phyloP scores from a whole-genome alignment of 2,113 vertebrate genomes.

The Pseudopodoces humilis region DNA sequence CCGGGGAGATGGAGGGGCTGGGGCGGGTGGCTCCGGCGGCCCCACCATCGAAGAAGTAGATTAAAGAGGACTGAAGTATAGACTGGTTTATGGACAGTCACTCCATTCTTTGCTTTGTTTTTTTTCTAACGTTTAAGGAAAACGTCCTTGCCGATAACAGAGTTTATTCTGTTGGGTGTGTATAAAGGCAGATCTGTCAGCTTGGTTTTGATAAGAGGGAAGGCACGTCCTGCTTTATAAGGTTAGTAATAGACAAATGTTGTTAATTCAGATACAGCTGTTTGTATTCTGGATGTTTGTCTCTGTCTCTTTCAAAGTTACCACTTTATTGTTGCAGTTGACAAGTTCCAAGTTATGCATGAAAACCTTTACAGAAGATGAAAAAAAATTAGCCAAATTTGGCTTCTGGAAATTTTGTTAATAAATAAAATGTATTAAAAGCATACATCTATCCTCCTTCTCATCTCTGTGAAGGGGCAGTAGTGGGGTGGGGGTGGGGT shows the following conservation, averaged over 20 bases:
- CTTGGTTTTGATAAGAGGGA: constrained; percentile 70
- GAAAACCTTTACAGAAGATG: background rate
- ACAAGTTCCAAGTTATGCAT: constrained; percentile 60
- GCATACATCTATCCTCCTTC: constrained; percentile 33
- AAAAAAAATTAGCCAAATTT: background rate
- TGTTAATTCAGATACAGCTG: constrained; percentile 59
- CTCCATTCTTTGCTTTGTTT: constrained; percentile 57
- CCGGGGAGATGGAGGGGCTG: constrained; percentile 73
- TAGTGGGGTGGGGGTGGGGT: accelerated
- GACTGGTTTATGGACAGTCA: constrained; percentile 65
- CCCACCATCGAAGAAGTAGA: constrained; percentile 85
- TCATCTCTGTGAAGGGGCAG: background rate
- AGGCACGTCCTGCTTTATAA: constrained; percentile 71
- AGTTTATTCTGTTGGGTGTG: constrained; percentile 65
- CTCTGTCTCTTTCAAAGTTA: constrained; percentile 61
- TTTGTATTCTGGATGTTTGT: constrained; percentile 69
- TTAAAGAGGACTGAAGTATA: constrained; percentile 55
- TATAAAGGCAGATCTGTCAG: constrained; percentile 66
- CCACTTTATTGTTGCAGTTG: constrained; percentile 49
- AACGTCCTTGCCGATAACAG: constrained; percentile 66
- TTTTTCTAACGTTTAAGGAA: constrained; percentile 61
- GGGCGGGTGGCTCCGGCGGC: constrained; percentile 66
- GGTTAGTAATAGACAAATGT: constrained; percentile 72
- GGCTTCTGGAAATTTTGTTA: constrained; percentile 67
- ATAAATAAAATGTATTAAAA: constrained; percentile 67